Base-by-base conservation (phyloP, 2,797 vertebrate species). In the Macropodus opercularis region DNA sequence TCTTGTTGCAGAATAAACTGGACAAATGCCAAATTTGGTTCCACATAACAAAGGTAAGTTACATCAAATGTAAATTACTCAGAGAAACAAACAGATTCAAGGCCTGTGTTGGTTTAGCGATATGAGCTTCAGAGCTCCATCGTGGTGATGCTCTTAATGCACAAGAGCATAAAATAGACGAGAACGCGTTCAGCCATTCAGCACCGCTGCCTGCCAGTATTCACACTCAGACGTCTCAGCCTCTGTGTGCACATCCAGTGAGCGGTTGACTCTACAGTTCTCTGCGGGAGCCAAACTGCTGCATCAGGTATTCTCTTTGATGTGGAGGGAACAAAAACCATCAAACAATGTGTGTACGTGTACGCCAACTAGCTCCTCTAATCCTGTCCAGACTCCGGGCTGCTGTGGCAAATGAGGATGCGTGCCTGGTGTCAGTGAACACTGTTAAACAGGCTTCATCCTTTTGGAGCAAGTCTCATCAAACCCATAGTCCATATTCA, bases 291-390 rank as follows among this genome's bases (percentile, higher is more conserved):
- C 52, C 62, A 70, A 79, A 82, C 62, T 83, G 81, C 87, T 83
- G 83, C 50, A 81, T 88, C 84, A 80, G 84, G 63, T 72, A 71
- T 87, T 86, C 77, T 75, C 75, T 83, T 84, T 85, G 65, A 82
- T 70, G 69, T 59, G 48, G 63, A 40, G 55, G 40, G 72, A 80
- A 77, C 77, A 86, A 85, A 69, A 84, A 62, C n/a, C 41, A 50
- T 61, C 38, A 39, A 47, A 77, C 58, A 69, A 24, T 78, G 48
- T 61, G 61, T 31, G 50, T 24, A 23, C 24, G 27, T 48, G 56
- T 64, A 7, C 10, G 44, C 35, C 11, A 14, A 46, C 57, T 51
- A 31, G 50, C 62, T 72, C 26, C 50, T 60, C 40, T 72, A 50
- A 67, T 70, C 52, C 69, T 53, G 57, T 57, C 38, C 46, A 44